Evolutionary conservation across 23 tunicate species (phyloP).

Genomic region (Trididemnum miniatum): DNA sequence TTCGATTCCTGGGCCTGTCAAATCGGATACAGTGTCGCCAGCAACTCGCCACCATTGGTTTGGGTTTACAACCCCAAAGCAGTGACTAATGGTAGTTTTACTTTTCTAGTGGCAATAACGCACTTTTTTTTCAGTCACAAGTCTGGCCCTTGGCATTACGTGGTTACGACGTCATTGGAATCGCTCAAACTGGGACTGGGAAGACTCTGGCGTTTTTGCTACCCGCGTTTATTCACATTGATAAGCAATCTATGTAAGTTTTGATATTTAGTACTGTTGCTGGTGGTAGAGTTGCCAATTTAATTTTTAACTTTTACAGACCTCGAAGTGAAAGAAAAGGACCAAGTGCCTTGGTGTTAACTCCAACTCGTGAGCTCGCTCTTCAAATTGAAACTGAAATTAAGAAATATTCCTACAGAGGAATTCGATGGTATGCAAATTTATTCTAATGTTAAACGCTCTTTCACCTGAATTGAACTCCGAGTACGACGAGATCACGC

Average conservation of each 20-base stretch:
- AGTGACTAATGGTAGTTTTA: no score
- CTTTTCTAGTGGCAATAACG: no score
- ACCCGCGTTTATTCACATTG: conserved; percentile 86
- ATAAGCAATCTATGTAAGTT: conserved; percentile 57
- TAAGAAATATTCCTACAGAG: conserved; percentile 72
- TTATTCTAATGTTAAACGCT: neutral
- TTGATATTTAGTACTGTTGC: no score
- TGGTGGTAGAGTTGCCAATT: neutral
- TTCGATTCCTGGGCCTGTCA: no score
- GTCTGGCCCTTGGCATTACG: conserved; percentile 87
- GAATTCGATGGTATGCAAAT: conserved; percentile 71
- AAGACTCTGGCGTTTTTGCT: conserved; percentile 94
- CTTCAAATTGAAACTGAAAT: conserved; percentile 88
- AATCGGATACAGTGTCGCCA: no score
- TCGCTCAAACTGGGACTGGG: conserved; percentile 99
- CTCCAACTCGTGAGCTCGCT: conserved; percentile 98
- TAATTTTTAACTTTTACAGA: conserved; percentile 18
- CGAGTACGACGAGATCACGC: no score
- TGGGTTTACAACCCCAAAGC: no score
- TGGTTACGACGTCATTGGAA: conserved; percentile 94
- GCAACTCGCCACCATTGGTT: no score
- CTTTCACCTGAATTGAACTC: neutral
- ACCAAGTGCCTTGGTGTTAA: conserved; percentile 77
- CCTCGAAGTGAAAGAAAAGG: conserved; percentile 73
- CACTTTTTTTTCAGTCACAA: no score